Evolutionary conservation across 2,888 invertebrate species (phyloP).

Genomic region (Cosmopolites sordidus): DNA sequence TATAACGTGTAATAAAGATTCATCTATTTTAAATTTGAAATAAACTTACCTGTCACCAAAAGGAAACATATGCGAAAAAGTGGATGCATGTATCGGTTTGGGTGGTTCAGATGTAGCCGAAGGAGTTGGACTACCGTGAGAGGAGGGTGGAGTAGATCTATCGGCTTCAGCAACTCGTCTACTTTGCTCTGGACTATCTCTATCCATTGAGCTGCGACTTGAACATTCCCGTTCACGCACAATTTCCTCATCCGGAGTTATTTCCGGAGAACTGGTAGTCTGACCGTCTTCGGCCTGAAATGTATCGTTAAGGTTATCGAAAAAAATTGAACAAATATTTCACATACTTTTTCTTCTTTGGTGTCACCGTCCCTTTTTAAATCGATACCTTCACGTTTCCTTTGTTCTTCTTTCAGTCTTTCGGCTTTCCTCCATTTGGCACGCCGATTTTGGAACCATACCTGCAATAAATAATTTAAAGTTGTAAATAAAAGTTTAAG

Average conservation of each 20-base stretch:
- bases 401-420: slow-evolving; percentile 84
- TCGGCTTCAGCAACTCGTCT: slow-evolving; percentile 36
- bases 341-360: slow-evolving; percentile 57
- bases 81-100: slow-evolving; percentile 53
- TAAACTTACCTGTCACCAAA: slow-evolving; percentile 56
- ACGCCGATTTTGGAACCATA: slow-evolving; percentile 89
- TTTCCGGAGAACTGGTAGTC: slow-evolving; percentile 40
- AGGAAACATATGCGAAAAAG: slow-evolving; percentile 67
- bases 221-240: slow-evolving; percentile 41
- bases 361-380: slow-evolving; percentile 60
- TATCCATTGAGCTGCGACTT: slow-evolving; percentile 41
- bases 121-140: slow-evolving; percentile 54
- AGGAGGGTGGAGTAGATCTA: slow-evolving; percentile 45
- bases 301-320: not conserved
- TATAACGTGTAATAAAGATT: too few relatives aligned
- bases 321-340: not conserved
- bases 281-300: slow-evolving; percentile 40
- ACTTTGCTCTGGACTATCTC: slow-evolving; percentile 37
- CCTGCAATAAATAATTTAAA: slow-evolving; percentile 63
- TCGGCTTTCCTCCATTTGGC: slow-evolving; percentile 93
- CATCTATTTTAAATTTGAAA: too few relatives aligned
- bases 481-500: too few relatives aligned
- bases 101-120: slow-evolving; percentile 59
- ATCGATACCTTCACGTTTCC: slow-evolving; percentile 74
- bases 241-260: slow-evolving; percentile 39